Conservation (phyloP, 1,140 invertebrate genomes). For the Solenopsis fugax region DNA sequence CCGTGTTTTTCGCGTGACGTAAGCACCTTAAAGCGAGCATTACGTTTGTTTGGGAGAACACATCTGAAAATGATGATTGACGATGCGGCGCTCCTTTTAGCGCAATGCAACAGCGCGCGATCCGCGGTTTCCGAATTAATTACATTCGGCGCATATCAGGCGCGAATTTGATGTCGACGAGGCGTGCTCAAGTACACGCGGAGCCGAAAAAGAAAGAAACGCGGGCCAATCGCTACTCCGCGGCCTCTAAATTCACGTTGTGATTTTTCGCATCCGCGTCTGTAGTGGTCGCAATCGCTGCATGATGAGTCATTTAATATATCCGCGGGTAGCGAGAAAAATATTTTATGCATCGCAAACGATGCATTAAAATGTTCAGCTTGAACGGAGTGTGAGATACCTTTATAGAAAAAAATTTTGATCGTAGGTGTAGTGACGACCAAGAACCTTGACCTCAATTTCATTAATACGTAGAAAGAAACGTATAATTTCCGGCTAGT, state of each 20-base stretch:
- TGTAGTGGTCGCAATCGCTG: conserved; percentile 20
- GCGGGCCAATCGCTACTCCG: neutral
- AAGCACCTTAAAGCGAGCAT: conserved; percentile 1
- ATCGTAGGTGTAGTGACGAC: neutral
- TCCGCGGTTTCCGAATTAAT: conserved; percentile 45
- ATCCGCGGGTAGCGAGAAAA: conserved; percentile 17
- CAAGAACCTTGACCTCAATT: conserved; percentile 12
- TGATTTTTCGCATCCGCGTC: conserved; percentile 42
- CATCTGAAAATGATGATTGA: conserved; percentile 46
- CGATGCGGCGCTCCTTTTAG: conserved; percentile 33
- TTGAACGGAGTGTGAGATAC: neutral
- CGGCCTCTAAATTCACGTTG: conserved; percentile 44
- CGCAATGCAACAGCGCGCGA: conserved; percentile 3
- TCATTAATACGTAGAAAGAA: neutral
- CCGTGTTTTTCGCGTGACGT: conserved; percentile 40
- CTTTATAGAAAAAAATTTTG: neutral
- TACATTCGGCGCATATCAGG: conserved; percentile 34
- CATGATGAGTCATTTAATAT: conserved; percentile 43
- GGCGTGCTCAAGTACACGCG: conserved; percentile 35
- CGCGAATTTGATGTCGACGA: conserved; percentile 38
- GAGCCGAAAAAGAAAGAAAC: conserved; percentile 2
- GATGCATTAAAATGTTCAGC: conserved; percentile 6
- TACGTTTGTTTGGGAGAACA: conserved; percentile 2
- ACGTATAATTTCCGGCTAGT: neutral
- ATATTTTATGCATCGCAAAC: neutral